A percentile compares a stretch with the other conserved stretches of the same genome.
phyloP scores from a whole-genome alignment of 2,888 invertebrate genomes.

The Seladonia tumulorum region DNA sequence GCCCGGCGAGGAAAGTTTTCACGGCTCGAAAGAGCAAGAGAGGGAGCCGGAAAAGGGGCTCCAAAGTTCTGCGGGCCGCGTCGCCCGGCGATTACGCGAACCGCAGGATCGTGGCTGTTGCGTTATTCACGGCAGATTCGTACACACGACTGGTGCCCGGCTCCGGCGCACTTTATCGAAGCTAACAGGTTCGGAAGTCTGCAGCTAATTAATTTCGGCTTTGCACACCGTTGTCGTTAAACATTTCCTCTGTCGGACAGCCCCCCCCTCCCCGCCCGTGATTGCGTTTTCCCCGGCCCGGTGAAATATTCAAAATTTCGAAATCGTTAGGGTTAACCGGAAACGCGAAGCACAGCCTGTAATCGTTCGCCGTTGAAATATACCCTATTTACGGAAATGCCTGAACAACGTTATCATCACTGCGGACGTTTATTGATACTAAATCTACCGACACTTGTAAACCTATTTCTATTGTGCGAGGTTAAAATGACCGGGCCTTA shows the following conservation, averaged over 20 bases:
- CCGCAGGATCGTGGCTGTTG: slow-evolving; percentile 35
- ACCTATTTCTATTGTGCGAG: no score
- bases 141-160: slow-evolving; percentile 2
- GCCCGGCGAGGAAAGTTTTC: slow-evolving; percentile 36
- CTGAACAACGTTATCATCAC: no score
- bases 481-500: no score
- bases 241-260: slow-evolving; percentile 56
- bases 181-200: slow-evolving; percentile 42
- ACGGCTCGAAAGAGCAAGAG: neutral
- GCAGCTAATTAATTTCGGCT: slow-evolving; percentile 61
- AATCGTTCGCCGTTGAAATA: neutral
- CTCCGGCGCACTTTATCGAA: slow-evolving; percentile 41
- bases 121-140: slow-evolving; percentile 52
- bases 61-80: slow-evolving; percentile 47
- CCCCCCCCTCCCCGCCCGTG: no score
- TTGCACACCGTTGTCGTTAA: slow-evolving; percentile 52
- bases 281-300: slow-evolving; percentile 25
- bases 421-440: no score
- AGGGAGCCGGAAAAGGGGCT: neutral
- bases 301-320: slow-evolving; percentile 54
- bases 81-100: slow-evolving; percentile 43
- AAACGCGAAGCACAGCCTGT: slow-evolving; percentile 8
- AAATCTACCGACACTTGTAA: no score
- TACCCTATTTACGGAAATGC: no score
- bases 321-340: slow-evolving; percentile 45